Evolutionary conservation across 37 sponge, comb jelly and placozoan species (phyloP), one percentile per base, ranked within the genome.

Genomic region (Cladorhizidae sp.): DNA sequence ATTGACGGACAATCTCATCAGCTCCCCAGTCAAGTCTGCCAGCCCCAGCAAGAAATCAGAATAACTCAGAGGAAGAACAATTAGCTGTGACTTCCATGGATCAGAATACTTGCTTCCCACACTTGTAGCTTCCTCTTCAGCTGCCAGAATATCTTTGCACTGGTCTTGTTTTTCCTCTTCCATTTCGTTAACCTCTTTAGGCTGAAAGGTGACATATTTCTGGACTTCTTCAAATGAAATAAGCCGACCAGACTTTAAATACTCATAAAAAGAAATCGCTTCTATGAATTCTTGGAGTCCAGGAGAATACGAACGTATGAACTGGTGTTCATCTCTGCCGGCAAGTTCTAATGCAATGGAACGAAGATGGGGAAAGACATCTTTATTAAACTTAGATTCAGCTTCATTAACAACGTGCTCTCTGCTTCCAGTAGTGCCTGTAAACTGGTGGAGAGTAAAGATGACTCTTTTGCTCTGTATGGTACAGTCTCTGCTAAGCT

Each of bases 201-300:
- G 36, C n/a, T 61, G 35, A 64, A 83, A 83, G 0, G 72, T 76
- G 8, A 90, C 45, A 38, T 57, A 85, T 49, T 70, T 22, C 28
- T 78, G 73, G 1, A 52, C 83, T 52, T 84, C 84, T 12, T 76
- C 81, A 8, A 62, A 20, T 15, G 76, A 64, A 14, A 89, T n/a
- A 0, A 95, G 77, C 31, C 70, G 40, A 1, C 71, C 67, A 17
- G n/a, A 42, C 40, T 75, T 74, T 35, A 80, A 74, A 83, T 75
- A 93, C 1, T 49, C 49, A 64, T 77, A 81, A 67, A 77, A 93
- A 1, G 85, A 36, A 3, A 93, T 28, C 0, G 97, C 97, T 43
- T 96, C 97, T 17, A 96, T 72, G 39, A 83, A 91, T 64, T 96
- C 97, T 68, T 96, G 89, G 29, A 94, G 21, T 28, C 97, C 97